phyloP scores from a whole-genome alignment of 2,797 vertebrate genomes.

The Nyctalus aviator region DNA sequence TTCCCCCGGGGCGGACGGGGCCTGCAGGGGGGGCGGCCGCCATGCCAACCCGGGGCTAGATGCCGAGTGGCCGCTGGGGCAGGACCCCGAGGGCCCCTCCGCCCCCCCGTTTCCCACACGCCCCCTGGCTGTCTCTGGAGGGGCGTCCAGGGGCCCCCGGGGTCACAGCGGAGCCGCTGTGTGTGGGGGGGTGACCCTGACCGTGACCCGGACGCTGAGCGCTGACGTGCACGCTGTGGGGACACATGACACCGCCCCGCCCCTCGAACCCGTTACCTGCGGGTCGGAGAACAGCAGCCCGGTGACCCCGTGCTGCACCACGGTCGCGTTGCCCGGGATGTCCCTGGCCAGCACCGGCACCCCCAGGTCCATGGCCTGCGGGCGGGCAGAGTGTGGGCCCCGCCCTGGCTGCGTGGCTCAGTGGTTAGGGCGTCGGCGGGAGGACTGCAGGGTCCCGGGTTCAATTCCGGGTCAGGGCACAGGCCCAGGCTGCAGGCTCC shows the following conservation, averaged over 20 bases:
- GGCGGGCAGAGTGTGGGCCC: not conserved
- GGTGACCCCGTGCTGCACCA: conserved; percentile 92
- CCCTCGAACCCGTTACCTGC: conserved; percentile 83
- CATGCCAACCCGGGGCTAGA: rapidly evolving
- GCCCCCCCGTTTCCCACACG: not conserved
- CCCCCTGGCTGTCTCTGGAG: rapidly evolving
- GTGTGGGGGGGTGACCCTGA: too few relatives aligned
- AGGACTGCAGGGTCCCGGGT: too few relatives aligned
- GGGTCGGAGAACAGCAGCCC: conserved; percentile 93
- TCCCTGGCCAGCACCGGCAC: conserved; percentile 95
- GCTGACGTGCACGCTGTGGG: rapidly evolving
- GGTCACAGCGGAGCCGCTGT: rapidly evolving
- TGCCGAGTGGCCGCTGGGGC: not conserved
- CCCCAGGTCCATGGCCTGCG: conserved; percentile 96
- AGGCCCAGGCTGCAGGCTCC: too few relatives aligned
- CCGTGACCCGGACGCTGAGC: rapidly evolving
- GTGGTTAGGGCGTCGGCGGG: too few relatives aligned
- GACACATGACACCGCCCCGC: rapidly evolving
- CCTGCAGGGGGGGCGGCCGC: rapidly evolving
- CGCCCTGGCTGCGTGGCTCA: too few relatives aligned
- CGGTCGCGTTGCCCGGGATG: conserved; percentile 94
- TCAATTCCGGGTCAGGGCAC: too few relatives aligned
- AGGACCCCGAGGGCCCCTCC: rapidly evolving
- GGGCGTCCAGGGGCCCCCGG: not conserved
- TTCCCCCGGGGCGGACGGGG: not conserved